Evolutionary conservation across 2,888 invertebrate species (phyloP).

Genomic region (Eilema griseolum): DNA sequence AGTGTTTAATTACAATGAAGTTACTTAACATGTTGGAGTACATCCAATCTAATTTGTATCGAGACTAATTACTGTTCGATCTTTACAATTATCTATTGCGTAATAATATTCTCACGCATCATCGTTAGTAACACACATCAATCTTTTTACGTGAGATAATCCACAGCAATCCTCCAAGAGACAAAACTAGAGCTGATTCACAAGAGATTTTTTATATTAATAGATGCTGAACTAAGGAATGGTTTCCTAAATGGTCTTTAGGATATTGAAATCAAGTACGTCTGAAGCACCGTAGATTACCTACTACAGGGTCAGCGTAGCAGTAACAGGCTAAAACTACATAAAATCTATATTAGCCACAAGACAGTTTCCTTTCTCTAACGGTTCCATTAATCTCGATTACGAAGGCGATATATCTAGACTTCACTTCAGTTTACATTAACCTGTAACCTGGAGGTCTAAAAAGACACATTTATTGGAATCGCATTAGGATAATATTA

Average conservation of each 20-base stretch:
- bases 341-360: neutral
- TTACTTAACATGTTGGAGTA: conserved; percentile 5
- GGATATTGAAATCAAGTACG: neutral
- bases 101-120: neutral
- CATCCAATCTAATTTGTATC: conserved; percentile 2
- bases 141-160: neutral
- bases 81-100: neutral
- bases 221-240: neutral
- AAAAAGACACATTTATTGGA: no score
- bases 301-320: no score
- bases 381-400: no score
- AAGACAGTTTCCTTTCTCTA: no score
- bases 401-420: no score
- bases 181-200: neutral
- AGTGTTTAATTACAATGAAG: conserved; percentile 2
- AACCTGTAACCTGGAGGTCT: no score
- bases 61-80: conserved; percentile 1
- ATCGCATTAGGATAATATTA: no score
- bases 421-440: no score
- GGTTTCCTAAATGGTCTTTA: neutral
- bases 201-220: neutral
- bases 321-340: neutral
- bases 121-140: neutral
- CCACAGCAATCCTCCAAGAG: neutral
- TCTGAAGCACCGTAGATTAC: neutral